Evolutionary conservation across 1,140 invertebrate species (phyloP), one percentile per base, ranked within the genome.

Genomic region (Bemisia tabaci): DNA sequence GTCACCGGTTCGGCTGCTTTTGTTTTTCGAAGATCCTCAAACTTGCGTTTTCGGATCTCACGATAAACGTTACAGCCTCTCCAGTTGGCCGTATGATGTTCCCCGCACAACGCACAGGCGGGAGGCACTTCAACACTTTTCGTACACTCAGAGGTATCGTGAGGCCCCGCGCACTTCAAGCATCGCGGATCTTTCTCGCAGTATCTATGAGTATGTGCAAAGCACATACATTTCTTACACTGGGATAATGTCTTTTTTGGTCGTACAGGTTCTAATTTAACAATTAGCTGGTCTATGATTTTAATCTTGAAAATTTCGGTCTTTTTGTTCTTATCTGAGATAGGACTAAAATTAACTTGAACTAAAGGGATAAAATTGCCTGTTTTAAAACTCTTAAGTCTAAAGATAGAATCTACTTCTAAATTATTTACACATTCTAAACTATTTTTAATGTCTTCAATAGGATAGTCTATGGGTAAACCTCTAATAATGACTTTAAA

Each of bases 51-150:
- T 48, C 67, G 61, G 27, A 73, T 26, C 63, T 74, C 68, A 64
- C 74, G 63, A 65, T 74, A 72, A 5, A 75, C 68, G 12, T 1
- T 22, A 62, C 75, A 77, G 2, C 73, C 74, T 71, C 70, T 73
- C 59, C 75, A 77, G 67, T 74, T 78, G 23, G 75, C 75, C 27
- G 75, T 70, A 60, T 79, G 77, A 11, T 73, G 66, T 39, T 74
- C 70, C 5, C 70, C 63, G 63, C 77, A 67, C 12, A 67, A 25
- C 2, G 62, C 66, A 48, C 62, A 67, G 23, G 2, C 64, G 39
- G 66, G 27, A 24, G 62, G 66, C 21, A 39, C 58, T 26, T 59
- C 23, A 1, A 25, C 23, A n/a, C 11, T 12, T 48, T 62, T 67
- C 58, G 48, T 11, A 67, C 66, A 61, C 12, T 9, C 24, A 60